phyloP scores from a whole-genome alignment of 2,888 invertebrate genomes.

The Melipona beecheii region DNA sequence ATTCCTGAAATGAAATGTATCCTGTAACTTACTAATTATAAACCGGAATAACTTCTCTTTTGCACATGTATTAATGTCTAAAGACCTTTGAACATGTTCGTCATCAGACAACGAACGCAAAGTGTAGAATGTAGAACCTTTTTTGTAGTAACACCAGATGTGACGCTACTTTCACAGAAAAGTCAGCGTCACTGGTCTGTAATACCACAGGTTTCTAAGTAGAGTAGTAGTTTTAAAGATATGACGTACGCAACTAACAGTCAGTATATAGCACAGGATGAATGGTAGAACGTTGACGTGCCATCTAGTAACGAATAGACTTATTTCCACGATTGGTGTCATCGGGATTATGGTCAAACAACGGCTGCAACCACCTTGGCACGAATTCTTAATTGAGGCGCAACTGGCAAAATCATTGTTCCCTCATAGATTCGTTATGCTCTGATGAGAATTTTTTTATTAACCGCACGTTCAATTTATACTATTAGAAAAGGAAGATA shows the following conservation, averaged over 20 bases:
- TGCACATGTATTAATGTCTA: neutral
- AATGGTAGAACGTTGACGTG: conserved; percentile 52
- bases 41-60: neutral
- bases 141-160: conserved; percentile 11
- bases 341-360: conserved; percentile 56
- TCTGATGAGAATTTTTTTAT: neutral
- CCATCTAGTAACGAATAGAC: conserved; percentile 58
- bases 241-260: conserved; percentile 50
- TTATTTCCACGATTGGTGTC: conserved; percentile 72
- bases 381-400: conserved; percentile 52
- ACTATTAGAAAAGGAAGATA: neutral
- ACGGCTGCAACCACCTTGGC: conserved; percentile 66
- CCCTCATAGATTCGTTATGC: conserved; percentile 8
- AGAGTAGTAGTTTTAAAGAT: conserved; percentile 46
- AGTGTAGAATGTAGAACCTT: conserved; percentile 11
- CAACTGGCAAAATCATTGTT: conserved; percentile 37
- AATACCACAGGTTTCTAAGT: conserved; percentile 14
- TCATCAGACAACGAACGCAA: conserved; percentile 34
- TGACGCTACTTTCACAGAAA: conserved; percentile 52
- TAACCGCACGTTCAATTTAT: neutral
- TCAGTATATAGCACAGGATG: conserved; percentile 27
- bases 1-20: neutral
- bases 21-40: neutral
- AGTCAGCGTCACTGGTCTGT: conserved; percentile 29
- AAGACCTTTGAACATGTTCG: conserved; percentile 25